Evolutionary conservation across 2,797 vertebrate genomes (phyloP).

Genomic region (Centropyge bicolor): DNA sequence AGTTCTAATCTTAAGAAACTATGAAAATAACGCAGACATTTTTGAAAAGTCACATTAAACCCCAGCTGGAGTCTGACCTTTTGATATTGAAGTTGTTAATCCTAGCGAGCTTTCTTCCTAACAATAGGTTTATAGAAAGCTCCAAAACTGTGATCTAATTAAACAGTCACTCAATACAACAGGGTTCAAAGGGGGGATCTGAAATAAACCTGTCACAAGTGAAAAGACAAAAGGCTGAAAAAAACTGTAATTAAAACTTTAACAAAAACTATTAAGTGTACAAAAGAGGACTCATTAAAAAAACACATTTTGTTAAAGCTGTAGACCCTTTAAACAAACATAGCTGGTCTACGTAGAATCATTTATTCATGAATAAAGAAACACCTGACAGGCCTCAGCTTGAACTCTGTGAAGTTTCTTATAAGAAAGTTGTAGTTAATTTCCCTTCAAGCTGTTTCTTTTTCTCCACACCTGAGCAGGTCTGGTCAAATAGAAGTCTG

Average conservation of each 20-base stretch:
- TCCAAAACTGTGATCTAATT: conserved; percentile 7
- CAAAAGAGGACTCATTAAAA: not conserved
- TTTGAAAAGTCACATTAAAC: not conserved
- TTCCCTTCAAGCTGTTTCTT: not conserved
- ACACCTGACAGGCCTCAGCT: not conserved
- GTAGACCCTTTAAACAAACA: not conserved
- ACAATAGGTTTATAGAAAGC: conserved; percentile 10
- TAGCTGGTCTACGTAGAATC: too few species aligned
- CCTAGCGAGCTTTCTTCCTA: not conserved
- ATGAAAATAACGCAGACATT: not conserved
- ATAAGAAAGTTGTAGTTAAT: not conserved
- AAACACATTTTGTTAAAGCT: not conserved
- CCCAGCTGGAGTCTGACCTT: not conserved
- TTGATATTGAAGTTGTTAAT: conserved; percentile 7
- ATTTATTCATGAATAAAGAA: not conserved
- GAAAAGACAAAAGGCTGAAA: not conserved
- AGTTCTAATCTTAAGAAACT: not conserved
- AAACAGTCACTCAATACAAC: not conserved
- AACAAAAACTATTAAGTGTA: too few species aligned
- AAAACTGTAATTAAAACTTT: too few species aligned
- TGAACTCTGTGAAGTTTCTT: not conserved
- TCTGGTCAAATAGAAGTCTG: not conserved
- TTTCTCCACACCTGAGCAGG: not conserved
- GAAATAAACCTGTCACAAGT: not conserved
- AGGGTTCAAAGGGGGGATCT: not conserved